These are phyloP conservation scores for Ochropacha duplaris DNA, from an alignment of 2,888 invertebrate genomes.

Conservation along the genomic window DNA sequence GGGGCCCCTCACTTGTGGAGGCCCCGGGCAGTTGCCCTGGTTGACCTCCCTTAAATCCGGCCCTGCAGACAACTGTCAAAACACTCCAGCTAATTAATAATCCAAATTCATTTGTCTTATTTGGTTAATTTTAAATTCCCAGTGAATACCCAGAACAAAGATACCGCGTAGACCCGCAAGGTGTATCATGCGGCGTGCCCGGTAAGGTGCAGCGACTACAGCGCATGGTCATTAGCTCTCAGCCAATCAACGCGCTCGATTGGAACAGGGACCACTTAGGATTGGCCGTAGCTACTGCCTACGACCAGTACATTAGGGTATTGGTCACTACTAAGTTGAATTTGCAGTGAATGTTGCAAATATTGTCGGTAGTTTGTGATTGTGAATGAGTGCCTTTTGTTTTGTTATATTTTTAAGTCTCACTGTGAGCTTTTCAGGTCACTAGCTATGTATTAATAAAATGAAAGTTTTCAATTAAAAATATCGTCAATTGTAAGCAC, in stretches of 20 bases:
- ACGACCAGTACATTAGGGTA: conserved; percentile 95
- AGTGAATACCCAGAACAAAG: conserved; percentile 90
- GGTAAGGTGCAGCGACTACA: conserved; percentile 90
- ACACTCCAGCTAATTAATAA: no score
- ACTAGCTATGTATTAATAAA: neutral
- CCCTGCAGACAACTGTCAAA: no score
- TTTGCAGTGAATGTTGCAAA: conserved; percentile 70
- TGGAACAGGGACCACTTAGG: conserved; percentile 97
- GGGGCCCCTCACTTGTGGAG: no score
- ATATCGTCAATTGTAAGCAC: neutral
- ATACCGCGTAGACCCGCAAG: conserved; percentile 87
- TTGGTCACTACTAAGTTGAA: conserved; percentile 95
- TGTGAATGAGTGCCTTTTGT: no score
- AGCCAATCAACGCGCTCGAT: conserved; percentile 94
- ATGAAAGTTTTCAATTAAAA: no score
- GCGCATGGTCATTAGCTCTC: conserved; percentile 90
- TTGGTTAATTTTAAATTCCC: conserved; percentile 13
- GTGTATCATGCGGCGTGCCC: conserved; percentile 87
- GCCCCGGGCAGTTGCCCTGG: no score
- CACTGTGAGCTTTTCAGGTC: neutral
- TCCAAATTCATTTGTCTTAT: no score
- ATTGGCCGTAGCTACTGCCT: conserved; percentile 93
- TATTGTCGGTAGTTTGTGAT: neutral
- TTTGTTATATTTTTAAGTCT: no score
- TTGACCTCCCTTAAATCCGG: no score